Conservation (phyloP, 2,888 invertebrate species). For the Brachypalpus laphriformis region DNA sequence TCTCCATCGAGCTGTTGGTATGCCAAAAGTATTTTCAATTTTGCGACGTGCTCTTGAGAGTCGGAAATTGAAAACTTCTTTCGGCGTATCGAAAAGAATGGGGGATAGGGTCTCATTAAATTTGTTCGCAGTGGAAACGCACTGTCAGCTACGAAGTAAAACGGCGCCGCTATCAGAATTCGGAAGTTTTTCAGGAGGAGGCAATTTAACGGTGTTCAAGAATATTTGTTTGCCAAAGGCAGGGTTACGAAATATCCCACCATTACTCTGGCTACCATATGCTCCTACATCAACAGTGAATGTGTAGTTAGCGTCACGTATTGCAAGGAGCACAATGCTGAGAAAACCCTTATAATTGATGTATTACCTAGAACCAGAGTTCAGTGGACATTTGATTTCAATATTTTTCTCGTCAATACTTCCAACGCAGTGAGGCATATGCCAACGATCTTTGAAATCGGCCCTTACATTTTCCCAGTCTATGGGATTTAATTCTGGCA, state of each 20-base stretch:
- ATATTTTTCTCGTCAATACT: slow-evolving; percentile 46
- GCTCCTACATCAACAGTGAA: slow-evolving; percentile 52
- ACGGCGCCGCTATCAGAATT: slow-evolving; percentile 17
- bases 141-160: slow-evolving; percentile 47
- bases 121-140: slow-evolving; percentile 24
- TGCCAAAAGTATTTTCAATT: slow-evolving; percentile 19
- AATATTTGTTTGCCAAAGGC: slow-evolving; percentile 11
- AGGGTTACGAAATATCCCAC: slow-evolving; percentile 23
- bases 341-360: slow-evolving; percentile 44
- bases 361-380: slow-evolving; percentile 30
- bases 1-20: neutral
- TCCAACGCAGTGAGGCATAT: slow-evolving; percentile 30
- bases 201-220: neutral
- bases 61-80: neutral
- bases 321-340: slow-evolving; percentile 37
- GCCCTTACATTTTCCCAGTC: slow-evolving; percentile 23
- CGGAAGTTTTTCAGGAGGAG: slow-evolving; percentile 11
- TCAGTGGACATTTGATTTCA: slow-evolving; percentile 35
- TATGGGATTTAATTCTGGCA: slow-evolving; percentile 15
- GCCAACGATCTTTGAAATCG: slow-evolving; percentile 23
- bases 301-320: slow-evolving; percentile 40
- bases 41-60: neutral
- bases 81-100: neutral
- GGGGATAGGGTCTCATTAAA: slow-evolving; percentile 26
- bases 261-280: no score